Evolutionary conservation across 2,797 vertebrate genomes (phyloP).

Genomic region (Dallia pectoralis): DNA sequence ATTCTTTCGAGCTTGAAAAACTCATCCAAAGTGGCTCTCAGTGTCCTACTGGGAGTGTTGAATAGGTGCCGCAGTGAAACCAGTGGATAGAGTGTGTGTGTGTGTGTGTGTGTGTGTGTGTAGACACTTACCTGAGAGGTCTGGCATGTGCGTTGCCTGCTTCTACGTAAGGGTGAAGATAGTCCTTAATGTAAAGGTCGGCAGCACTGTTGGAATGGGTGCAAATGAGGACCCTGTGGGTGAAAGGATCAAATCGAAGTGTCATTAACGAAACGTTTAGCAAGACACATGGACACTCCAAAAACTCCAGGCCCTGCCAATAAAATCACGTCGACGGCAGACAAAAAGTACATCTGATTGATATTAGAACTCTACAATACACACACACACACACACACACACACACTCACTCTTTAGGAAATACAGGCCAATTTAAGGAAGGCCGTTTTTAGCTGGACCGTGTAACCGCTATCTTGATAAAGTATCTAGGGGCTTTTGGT

Average conservation of each 20-base stretch:
- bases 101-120: too few relatives aligned
- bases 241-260: background rate
- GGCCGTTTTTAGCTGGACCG: background rate
- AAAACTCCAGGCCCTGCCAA: background rate
- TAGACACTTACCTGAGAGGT: slow-evolving; percentile 90
- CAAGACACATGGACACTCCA: background rate
- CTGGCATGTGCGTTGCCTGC: slow-evolving; percentile 96
- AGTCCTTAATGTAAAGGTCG: slow-evolving; percentile 99
- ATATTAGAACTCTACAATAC: too few relatives aligned
- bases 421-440: background rate
- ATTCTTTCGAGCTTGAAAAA: too few relatives aligned
- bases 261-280: background rate
- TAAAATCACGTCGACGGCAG: too few relatives aligned
- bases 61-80: background rate
- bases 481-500: background rate
- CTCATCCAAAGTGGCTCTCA: background rate
- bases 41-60: background rate
- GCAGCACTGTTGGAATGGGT: slow-evolving; percentile 99
- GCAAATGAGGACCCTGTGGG: slow-evolving; percentile 95
- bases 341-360: too few relatives aligned
- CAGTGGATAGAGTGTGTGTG: background rate
- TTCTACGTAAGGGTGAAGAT: slow-evolving; percentile 99
- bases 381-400: too few relatives aligned
- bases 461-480: background rate
- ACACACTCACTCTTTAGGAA: background rate